Conservation (phyloP, 2,797 vertebrate species). For the Sylvilagus floridanus region DNA sequence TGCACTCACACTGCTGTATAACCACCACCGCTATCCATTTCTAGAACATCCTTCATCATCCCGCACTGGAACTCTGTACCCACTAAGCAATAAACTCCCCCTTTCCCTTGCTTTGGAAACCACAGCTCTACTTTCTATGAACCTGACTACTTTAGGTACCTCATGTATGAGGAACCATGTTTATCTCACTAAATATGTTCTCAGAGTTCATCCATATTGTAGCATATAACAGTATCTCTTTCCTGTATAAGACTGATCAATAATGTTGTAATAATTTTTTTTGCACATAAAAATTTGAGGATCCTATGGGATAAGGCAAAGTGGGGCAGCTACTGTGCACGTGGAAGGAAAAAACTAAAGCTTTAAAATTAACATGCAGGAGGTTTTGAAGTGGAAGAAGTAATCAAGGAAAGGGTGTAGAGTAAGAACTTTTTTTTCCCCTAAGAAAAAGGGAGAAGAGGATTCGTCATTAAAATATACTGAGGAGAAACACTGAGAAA, state of each 20-base stretch:
- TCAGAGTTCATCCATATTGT: too few species aligned
- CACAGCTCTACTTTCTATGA: neutral
- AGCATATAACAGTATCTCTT: neutral
- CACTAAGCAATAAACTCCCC: neutral
- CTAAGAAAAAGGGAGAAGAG: neutral
- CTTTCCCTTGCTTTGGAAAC: neutral
- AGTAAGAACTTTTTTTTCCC: neutral
- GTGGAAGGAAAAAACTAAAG: neutral
- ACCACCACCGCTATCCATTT: too few species aligned
- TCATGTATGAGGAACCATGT: neutral
- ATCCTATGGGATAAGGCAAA: too few species aligned
- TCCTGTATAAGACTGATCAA: neutral
- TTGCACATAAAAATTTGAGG: neutral
- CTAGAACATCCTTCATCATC: neutral
- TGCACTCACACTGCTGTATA: neutral
- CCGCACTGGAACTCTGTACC: neutral
- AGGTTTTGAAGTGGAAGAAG: neutral
- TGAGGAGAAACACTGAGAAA: neutral
- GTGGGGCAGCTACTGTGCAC: too few species aligned
- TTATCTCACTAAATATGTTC: neutral
- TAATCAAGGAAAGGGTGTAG: neutral
- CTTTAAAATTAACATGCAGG: neutral
- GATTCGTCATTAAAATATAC: neutral
- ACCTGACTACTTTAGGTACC: neutral
- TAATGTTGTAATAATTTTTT: neutral